Base-by-base conservation (phyloP, 92 coral and sea anemone genomes). In the Phymanthus crucifer region DNA sequence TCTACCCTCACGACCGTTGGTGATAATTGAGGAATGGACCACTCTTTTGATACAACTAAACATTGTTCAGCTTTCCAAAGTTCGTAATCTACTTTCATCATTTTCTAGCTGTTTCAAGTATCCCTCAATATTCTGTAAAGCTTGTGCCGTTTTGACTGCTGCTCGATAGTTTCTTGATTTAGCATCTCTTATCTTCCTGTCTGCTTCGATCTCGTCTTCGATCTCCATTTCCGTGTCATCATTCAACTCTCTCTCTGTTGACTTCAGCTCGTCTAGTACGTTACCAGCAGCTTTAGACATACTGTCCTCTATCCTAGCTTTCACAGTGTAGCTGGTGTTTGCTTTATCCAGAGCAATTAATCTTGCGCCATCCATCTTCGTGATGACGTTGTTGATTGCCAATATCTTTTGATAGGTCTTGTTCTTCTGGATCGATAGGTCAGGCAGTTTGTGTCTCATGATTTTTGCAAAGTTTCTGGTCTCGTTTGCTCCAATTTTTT, bases 341-440 rank as follows among this genome's bases (percentile, higher is more conserved):
- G 94, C 97, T 31, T 84, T 84, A 32, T 61, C 68, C 46, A 87
- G 71, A n/a, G 97, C 97, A 33, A 92, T 46, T 47, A 81, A 70
- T 67, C 83, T 90, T 54, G 94, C 97, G 57, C 94, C 97, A 37
- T 93, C 94, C 58, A 93, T 90, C 57, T 79, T 93, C 47, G 92
- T 83, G 66, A 93, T 82, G 79, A 93, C 76, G 23, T 77, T 77
- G 52, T 93, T 83, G 14, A 89, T 56, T 16, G 85, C 85, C 29
- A 93, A 74, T 2, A 93, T 71, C 40, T 88, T 81, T 52, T 76
- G 83, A 83, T 90, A 87, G 40, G 84, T 47, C 17, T 76, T 23
- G 78, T 74, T 83, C 54, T 87, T 79, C 8, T 61, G 70, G 29
- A 16, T 32, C 19, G 79, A 72, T 74, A 80, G 77, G 24, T 86